Conservation (phyloP, 2,888 invertebrate genomes). For the Blastobasis lacticolella region DNA sequence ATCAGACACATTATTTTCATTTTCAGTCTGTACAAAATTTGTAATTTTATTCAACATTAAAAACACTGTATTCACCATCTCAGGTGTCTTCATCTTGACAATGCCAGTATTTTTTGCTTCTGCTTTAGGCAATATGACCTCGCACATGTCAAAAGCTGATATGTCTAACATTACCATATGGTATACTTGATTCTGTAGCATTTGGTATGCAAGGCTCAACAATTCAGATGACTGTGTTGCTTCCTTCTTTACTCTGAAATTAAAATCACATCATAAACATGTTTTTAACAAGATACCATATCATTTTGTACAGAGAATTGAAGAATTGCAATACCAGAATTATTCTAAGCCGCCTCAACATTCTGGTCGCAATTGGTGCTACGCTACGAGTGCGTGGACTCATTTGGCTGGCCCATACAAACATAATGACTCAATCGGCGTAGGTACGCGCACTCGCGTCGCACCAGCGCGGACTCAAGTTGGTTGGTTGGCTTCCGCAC, state of each 20-base stretch:
- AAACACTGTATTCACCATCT: constrained; percentile 54
- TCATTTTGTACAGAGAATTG: too few relatives aligned
- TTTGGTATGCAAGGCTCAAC: constrained; percentile 41
- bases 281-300: background rate
- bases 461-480: too few relatives aligned
- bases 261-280: too few relatives aligned
- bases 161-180: constrained; percentile 43
- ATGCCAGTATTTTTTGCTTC: constrained; percentile 48
- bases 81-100: constrained; percentile 59
- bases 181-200: constrained; percentile 54
- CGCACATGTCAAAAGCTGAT: constrained; percentile 43
- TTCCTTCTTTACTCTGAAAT: constrained; percentile 46
- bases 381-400: too few relatives aligned
- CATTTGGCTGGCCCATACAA: too few relatives aligned
- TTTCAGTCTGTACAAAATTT: background rate
- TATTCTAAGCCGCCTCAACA: too few relatives aligned
- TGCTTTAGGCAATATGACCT: constrained; percentile 48
- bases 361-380: too few relatives aligned
- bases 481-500: too few relatives aligned
- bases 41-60: constrained; percentile 49
- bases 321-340: too few relatives aligned
- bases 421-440: too few relatives aligned
- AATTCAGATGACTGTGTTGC: constrained; percentile 31
- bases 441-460: too few relatives aligned
- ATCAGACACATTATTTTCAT: too few relatives aligned